A percentile compares a stretch with the other conserved stretches of the same genome.
Evolutionary conservation across 1,140 invertebrate genomes (phyloP).

Genomic region (Brachionus sp.): DNA sequence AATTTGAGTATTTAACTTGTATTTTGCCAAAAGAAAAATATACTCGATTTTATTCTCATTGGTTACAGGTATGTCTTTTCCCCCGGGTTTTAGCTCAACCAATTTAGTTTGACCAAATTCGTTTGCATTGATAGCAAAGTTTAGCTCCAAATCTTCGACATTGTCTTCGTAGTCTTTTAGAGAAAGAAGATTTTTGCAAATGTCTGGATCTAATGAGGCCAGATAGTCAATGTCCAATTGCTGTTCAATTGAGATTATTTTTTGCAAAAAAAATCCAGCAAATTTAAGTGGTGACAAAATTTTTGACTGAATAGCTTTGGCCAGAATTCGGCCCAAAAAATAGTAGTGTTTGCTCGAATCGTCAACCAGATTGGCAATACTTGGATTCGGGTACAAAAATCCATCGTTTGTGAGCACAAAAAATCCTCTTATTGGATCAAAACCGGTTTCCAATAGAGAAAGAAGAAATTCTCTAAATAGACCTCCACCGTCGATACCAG

Average conservation of each 20-base stretch:
- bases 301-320: constrained; percentile 36
- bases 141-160: constrained; percentile 64
- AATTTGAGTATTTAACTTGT: constrained; percentile 83
- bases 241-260: constrained; percentile 74
- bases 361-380: constrained; percentile 74
- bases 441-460: constrained; percentile 79
- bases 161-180: constrained; percentile 69
- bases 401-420: constrained; percentile 86
- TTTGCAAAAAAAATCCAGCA: constrained; percentile 66
- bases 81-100: constrained; percentile 83
- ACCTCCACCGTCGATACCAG: constrained; percentile 89
- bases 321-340: constrained; percentile 80
- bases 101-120: constrained; percentile 74
- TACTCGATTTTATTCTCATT: constrained; percentile 89
- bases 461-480: constrained; percentile 72
- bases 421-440: constrained; percentile 92
- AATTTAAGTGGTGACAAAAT: constrained; percentile 38
- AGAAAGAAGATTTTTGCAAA: constrained; percentile 82
- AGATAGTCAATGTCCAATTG: constrained; percentile 84
- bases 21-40: constrained; percentile 90
- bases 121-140: constrained; percentile 80
- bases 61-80: constrained; percentile 81
- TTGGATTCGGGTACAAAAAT: constrained; percentile 89
- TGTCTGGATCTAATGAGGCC: constrained; percentile 81
- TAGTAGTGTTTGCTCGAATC: constrained; percentile 87